Evolutionary conservation across 2,797 vertebrate genomes (phyloP).

Genomic region (Antennarius maculatus): DNA sequence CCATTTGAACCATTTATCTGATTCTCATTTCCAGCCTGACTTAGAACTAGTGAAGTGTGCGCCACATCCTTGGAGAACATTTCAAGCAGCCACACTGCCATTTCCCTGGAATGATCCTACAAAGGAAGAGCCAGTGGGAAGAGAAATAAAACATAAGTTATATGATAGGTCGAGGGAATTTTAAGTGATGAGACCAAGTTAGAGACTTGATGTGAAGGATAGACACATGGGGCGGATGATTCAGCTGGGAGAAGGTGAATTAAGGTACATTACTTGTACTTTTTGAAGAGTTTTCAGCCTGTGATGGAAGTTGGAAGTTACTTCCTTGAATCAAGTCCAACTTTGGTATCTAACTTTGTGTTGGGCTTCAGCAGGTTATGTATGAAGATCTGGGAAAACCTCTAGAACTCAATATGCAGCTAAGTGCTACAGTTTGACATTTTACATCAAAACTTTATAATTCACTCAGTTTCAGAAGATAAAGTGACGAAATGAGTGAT

Average conservation of each 20-base stretch:
- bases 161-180: constrained; percentile 29
- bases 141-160: constrained; percentile 42
- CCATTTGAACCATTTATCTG: constrained; percentile 39
- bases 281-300: constrained; percentile 15
- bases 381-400: neutral
- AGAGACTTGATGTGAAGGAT: constrained; percentile 18
- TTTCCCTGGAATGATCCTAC: constrained; percentile 24
- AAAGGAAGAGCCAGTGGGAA: constrained; percentile 16
- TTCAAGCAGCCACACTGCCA: constrained; percentile 1
- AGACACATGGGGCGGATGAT: neutral
- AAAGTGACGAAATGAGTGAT: neutral
- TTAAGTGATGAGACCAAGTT: constrained; percentile 25
- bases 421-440: neutral
- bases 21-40: neutral
- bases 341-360: neutral
- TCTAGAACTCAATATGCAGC: neutral
- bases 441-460: constrained; percentile 20
- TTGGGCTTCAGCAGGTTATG: neutral
- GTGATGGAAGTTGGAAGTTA: constrained; percentile 19
- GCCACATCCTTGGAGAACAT: constrained; percentile 38
- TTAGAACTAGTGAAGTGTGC: neutral
- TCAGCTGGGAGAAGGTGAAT: constrained; percentile 6
- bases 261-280: constrained; percentile 6
- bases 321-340: neutral
- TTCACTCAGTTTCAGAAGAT: neutral